Evolutionary conservation across 1,140 invertebrate genomes (phyloP).

Genomic region (Cydia splendana): DNA sequence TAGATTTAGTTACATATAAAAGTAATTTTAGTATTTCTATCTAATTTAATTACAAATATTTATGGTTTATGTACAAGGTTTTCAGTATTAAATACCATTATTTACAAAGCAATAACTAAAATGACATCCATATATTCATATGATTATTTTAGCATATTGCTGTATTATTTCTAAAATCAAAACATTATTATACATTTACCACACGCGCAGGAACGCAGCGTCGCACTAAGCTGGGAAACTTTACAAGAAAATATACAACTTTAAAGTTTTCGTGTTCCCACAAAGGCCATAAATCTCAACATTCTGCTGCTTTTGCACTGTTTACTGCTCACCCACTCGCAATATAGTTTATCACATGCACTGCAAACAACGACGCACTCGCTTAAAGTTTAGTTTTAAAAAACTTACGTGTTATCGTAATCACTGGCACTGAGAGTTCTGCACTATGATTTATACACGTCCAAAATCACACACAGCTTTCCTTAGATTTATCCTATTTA

Average conservation of each 20-base stretch:
- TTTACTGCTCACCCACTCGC: slow-evolving; percentile 55
- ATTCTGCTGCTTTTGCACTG: slow-evolving; percentile 52
- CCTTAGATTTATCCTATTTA: slow-evolving; percentile 63
- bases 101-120: slow-evolving; percentile 41
- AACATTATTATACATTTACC: neutral
- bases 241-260: slow-evolving; percentile 51
- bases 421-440: slow-evolving; percentile 41
- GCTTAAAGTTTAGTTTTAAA: slow-evolving; percentile 50
- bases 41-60: neutral
- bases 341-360: slow-evolving; percentile 60
- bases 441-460: slow-evolving; percentile 37
- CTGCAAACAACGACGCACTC: slow-evolving; percentile 45
- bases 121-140: slow-evolving; percentile 5
- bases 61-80: slow-evolving; percentile 41
- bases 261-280: slow-evolving; percentile 55
- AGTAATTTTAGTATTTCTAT: slow-evolving; percentile 24
- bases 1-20: neutral
- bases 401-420: slow-evolving; percentile 48
- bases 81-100: slow-evolving; percentile 58
- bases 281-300: slow-evolving; percentile 57
- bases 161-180: slow-evolving; percentile 3
- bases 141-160: slow-evolving; percentile 17
- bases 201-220: slow-evolving; percentile 30
- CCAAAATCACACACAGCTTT: slow-evolving; percentile 42
- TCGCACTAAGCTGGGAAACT: slow-evolving; percentile 43